Conservation (phyloP, 2,888 invertebrate genomes). For the Diadegma fenestrale region DNA sequence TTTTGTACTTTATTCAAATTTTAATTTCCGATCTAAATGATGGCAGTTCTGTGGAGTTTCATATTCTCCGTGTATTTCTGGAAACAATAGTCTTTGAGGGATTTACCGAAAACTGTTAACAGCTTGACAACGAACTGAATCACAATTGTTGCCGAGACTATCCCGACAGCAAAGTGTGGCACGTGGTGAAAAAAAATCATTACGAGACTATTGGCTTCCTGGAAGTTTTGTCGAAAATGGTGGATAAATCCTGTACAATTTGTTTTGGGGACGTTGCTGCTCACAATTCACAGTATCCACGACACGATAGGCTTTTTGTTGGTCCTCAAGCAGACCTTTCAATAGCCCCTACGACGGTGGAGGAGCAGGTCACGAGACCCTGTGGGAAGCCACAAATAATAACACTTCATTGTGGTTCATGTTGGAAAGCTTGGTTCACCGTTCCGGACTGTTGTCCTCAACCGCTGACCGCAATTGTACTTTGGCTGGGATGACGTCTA, state of each 20-base stretch:
- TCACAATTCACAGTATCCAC: neutral
- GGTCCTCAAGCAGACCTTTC: conserved; percentile 1
- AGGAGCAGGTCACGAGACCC: conserved; percentile 11
- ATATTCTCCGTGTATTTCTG: neutral
- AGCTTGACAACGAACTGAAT: neutral
- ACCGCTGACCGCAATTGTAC: conserved; percentile 45
- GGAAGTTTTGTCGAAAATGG: conserved; percentile 8
- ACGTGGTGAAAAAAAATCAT: neutral
- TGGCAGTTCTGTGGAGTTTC: neutral
- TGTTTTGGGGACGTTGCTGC: neutral
- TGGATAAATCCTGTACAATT: conserved; percentile 1
- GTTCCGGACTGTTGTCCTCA: conserved; percentile 38
- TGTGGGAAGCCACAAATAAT: conserved; percentile 36
- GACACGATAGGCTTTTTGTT: conserved; percentile 37
- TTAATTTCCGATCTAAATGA: conserved; percentile 33
- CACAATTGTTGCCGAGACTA: neutral
- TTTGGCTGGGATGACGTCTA: conserved; percentile 33
- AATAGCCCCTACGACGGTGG: neutral
- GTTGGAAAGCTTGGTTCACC: conserved; percentile 30
- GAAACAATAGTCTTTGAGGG: neutral
- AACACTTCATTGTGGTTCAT: conserved; percentile 35
- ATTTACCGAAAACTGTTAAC: neutral
- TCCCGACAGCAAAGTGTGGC: neutral
- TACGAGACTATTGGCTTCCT: neutral
- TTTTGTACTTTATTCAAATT: conserved; percentile 20